Conservation (phyloP, 1,140 invertebrate genomes). For the Bombus turneri region DNA sequence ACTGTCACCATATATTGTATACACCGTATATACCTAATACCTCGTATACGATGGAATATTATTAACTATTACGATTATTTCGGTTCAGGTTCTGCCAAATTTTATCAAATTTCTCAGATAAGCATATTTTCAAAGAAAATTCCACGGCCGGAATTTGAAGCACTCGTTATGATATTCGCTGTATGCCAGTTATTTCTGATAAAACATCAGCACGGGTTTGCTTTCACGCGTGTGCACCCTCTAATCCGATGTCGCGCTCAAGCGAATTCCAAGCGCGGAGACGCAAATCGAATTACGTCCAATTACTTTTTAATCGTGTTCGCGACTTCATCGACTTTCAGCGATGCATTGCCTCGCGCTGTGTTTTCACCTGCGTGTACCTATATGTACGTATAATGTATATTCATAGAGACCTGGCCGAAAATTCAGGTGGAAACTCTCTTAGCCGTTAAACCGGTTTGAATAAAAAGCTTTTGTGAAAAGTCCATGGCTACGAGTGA, state of each 20-base stretch:
- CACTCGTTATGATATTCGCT: too few relatives aligned
- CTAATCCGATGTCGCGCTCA: constrained; percentile 12
- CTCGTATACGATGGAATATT: too few relatives aligned
- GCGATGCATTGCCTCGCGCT: not conserved
- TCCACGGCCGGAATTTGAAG: not conserved
- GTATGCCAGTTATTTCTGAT: not conserved
- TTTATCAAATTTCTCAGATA: not conserved
- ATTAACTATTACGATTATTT: too few relatives aligned
- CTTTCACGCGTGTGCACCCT: not conserved
- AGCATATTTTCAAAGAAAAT: not conserved
- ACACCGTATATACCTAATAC: too few relatives aligned
- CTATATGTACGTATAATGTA: not conserved
- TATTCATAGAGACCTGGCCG: not conserved
- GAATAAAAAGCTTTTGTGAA: not conserved
- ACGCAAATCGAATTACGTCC: constrained; percentile 28
- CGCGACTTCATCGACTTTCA: not conserved
- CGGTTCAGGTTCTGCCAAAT: not conserved
- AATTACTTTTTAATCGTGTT: constrained; percentile 37
- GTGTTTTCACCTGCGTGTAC: not conserved
- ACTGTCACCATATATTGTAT: too few relatives aligned
- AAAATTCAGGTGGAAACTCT: not conserved
- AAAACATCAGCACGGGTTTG: not conserved
- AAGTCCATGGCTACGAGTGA: not conserved
- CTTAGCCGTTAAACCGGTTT: not conserved
- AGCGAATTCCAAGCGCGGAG: not conserved